These are phyloP conservation scores for Masticophis lateralis DNA, from an alignment of 2,797 vertebrate species.

Conservation along the genomic window DNA sequence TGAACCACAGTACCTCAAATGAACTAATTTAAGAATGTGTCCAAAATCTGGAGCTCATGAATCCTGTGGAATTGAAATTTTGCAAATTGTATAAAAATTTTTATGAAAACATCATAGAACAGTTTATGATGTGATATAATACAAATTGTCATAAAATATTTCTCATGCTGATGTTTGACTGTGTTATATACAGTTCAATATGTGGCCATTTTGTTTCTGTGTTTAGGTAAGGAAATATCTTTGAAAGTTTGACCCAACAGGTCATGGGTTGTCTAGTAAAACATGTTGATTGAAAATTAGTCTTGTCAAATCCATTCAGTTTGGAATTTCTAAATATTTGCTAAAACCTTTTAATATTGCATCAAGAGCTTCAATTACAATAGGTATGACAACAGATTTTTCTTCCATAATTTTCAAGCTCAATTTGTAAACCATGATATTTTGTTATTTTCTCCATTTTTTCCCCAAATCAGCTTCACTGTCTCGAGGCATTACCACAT, in stretches of 20 bases:
- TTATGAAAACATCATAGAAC: no score
- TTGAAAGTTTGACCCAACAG: neutral
- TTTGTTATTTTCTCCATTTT: neutral
- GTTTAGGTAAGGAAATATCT: no score
- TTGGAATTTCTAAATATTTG: neutral
- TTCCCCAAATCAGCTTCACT: neutral
- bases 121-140: no score
- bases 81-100: no score
- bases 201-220: neutral
- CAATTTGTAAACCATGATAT: neutral
- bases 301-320: neutral
- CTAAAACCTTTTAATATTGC: neutral
- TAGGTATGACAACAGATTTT: neutral
- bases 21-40: neutral
- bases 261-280: neutral
- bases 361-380: neutral
- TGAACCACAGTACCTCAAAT: neutral
- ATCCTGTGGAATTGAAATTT: no score
- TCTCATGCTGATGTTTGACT: neutral
- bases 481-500: neutral
- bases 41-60: neutral
- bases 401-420: neutral
- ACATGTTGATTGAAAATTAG: neutral
- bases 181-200: neutral
- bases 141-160: neutral